phyloP scores from a whole-genome alignment of 2,113 vertebrate species.

The Scatophagus argus region DNA sequence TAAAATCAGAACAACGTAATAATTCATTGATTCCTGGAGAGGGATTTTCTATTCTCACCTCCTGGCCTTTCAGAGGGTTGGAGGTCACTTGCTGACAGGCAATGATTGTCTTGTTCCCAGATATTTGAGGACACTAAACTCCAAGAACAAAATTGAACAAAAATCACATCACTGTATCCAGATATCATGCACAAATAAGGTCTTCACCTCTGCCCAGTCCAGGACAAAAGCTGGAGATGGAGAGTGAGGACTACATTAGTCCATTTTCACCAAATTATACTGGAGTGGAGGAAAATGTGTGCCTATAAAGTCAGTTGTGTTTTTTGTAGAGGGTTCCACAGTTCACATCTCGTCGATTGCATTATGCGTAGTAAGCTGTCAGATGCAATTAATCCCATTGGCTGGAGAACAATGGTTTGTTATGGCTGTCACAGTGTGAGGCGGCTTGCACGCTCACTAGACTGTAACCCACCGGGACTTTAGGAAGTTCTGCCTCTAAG shows the following conservation, averaged over 20 bases:
- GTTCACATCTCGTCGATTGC: constrained; percentile 19
- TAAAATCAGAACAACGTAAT: neutral
- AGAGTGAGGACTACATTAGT: neutral
- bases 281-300: neutral
- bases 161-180: neutral
- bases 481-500: neutral
- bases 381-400: constrained; percentile 46
- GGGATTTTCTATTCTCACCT: neutral
- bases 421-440: constrained; percentile 59
- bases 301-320: neutral
- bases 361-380: constrained; percentile 39
- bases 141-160: neutral
- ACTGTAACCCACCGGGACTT: constrained; percentile 16
- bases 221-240: neutral
- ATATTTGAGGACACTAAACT: constrained; percentile 14
- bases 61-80: constrained; percentile 1
- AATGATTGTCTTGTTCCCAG: neutral
- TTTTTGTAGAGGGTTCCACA: neutral
- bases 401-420: constrained; percentile 65
- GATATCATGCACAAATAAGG: neutral
- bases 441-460: neutral
- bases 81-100: neutral
- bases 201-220: neutral
- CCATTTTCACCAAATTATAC: neutral
- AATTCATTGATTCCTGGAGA: neutral